Evolutionary conservation across 2,797 vertebrate species (phyloP).

Genomic region (Muraenolepis orangiensis): DNA sequence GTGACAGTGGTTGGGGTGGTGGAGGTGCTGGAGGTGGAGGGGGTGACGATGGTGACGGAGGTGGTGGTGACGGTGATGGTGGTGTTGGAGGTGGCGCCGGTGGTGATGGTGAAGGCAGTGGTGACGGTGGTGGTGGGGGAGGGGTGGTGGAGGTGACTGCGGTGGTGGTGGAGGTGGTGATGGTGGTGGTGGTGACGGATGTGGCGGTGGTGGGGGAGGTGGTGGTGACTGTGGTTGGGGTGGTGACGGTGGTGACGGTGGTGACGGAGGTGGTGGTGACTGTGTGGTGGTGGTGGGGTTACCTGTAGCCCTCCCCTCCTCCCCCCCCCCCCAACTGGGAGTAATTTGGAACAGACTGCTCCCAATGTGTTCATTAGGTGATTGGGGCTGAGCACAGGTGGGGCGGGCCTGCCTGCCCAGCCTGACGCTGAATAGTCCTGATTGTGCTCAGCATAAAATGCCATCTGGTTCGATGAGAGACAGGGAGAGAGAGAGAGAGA

Average conservation of each 20-base stretch:
- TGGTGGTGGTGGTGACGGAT: conserved; percentile 56
- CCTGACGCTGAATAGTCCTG: conserved; percentile 86
- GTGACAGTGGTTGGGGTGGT: no score
- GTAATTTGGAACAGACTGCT: conserved; percentile 94
- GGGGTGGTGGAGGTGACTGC: no score
- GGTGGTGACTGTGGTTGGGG: background rate
- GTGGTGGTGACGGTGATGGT: conserved; percentile 45
- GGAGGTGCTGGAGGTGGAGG: background rate
- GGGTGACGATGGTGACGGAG: background rate
- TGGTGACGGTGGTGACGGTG: background rate
- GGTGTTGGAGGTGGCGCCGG: conserved; percentile 57
- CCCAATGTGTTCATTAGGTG: conserved; percentile 94
- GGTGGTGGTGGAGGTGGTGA: conserved; percentile 43
- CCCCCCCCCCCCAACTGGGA: conserved; percentile 85
- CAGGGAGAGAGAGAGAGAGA: conserved; percentile 41
- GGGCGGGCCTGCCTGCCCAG: conserved; percentile 83
- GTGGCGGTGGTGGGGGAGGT: conserved; percentile 53
- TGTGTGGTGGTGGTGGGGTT: conserved; percentile 55
- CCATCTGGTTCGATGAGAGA: conserved; percentile 85
- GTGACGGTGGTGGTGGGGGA: background rate
- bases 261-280: conserved; percentile 3
- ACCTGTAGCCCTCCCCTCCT: conserved; percentile 85
- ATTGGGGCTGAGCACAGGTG: conserved; percentile 89
- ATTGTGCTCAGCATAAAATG: conserved; percentile 90
- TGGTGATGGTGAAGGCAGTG: conserved; percentile 52